A percentile compares a stretch with the other conserved stretches of the same genome.
Conservation (phyloP, 2,888 invertebrate species). For the Hyles lineata region DNA sequence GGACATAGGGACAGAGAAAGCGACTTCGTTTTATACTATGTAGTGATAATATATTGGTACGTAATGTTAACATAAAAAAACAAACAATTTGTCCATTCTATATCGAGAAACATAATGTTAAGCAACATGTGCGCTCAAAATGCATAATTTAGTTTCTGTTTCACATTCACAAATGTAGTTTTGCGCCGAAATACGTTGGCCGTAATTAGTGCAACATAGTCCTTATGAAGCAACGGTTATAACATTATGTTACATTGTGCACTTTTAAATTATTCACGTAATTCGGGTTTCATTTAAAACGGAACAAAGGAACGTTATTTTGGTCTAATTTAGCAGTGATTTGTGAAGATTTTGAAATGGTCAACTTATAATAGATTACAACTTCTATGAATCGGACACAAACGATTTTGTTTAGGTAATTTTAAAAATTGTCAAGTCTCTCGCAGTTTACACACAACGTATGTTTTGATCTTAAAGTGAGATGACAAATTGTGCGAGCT, state of each 20-base stretch:
- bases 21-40: no score
- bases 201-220: constrained; percentile 13
- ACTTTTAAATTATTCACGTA: constrained; percentile 1
- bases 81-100: background rate
- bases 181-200: constrained; percentile 4
- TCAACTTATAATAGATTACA: no score
- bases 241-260: constrained; percentile 4
- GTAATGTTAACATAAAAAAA: no score
- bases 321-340: no score
- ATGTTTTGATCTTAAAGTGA: no score
- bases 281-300: background rate
- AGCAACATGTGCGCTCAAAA: background rate
- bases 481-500: no score
- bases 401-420: no score
- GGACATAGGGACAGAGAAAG: no score
- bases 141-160: constrained; percentile 6
- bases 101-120: background rate
- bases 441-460: no score
- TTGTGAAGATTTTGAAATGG: background rate
- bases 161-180: constrained; percentile 10
- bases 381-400: no score
- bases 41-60: no score
- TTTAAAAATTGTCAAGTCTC: no score
- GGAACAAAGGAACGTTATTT: constrained; percentile 5
- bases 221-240: background rate